phyloP scores from a whole-genome alignment of 2,113 vertebrate genomes.

The Sphaerodactylus townsendi region DNA sequence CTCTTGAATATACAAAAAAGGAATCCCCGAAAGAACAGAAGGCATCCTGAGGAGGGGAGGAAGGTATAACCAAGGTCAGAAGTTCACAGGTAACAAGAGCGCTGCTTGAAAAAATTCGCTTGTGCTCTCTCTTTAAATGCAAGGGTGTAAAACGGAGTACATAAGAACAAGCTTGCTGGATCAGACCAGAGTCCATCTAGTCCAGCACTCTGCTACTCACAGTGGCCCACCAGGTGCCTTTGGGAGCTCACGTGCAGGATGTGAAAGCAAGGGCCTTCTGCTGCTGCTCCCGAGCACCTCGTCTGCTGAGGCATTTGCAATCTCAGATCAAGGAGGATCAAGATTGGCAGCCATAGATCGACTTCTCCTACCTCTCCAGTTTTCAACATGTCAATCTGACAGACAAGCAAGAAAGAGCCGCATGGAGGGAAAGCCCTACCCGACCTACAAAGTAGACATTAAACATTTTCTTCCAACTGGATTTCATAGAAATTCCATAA shows the following conservation, averaged over 20 bases:
- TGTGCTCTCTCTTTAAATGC: not conserved
- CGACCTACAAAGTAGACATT: conserved; percentile 7
- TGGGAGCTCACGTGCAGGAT: too few relatives aligned
- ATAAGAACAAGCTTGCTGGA: too few relatives aligned
- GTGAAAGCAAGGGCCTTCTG: too few relatives aligned
- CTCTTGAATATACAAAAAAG: conserved; percentile 22
- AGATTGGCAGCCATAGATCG: too few relatives aligned
- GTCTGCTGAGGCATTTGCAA: too few relatives aligned
- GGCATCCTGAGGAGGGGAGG: conserved; percentile 56
- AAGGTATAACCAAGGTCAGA: conserved; percentile 61
- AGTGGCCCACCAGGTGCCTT: too few relatives aligned
- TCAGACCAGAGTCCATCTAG: too few relatives aligned
- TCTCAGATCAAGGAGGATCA: too few relatives aligned
- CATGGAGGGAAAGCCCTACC: not conserved
- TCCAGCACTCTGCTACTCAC: too few relatives aligned
- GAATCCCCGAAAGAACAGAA: conserved; percentile 37
- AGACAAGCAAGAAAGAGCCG: conserved; percentile 27
- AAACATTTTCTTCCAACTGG: not conserved
- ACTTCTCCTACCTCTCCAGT: too few relatives aligned
- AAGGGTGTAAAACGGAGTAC: conserved; percentile 31
- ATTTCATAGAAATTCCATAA: conserved; percentile 13
- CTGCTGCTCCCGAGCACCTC: too few relatives aligned
- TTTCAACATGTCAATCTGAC: conserved; percentile 23
- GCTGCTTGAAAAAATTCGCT: conserved; percentile 43
- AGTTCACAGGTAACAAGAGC: conserved; percentile 55